Evolutionary conservation across 1,140 invertebrate genomes (phyloP), one percentile per base, ranked within the genome.

Genomic region (Drosophila nigromelanica): DNA sequence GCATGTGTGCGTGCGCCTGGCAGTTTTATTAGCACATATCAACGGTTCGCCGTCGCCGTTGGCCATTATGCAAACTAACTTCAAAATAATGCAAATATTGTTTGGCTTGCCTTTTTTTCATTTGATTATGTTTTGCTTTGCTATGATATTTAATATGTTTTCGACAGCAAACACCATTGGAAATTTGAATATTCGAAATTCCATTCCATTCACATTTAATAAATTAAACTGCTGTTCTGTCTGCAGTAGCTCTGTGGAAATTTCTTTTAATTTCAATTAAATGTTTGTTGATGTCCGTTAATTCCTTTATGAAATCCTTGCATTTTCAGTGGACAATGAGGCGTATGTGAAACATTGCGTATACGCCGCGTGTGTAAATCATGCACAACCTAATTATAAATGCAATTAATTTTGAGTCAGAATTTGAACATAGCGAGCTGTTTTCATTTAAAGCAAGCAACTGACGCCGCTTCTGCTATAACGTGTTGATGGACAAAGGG

Each of bases 21-120:
- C 72, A 76, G 43, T 66, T 67, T 72, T 80, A 74, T 81, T 69
- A 70, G 55, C 73, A 68, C 43, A 78, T 81, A 82, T 78, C 52
- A 75, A 82, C 78, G 70, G 70, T 72, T 52, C 33, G 48, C 24
- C 60, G 10, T 18, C 33, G 27, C 47, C 14, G 35, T 18, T 40
- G 21, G 18, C 56, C 58, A 78, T 78, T 81, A 77, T 81, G 78
- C 64, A 69, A 80, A 69, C 59, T 56, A 61, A 76, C 58, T 80
- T 59, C 14, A 52, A 63, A 78, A 43, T 43, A 56, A 72, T 47
- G 40, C 51, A 43, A 72, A 81, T 61, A 66, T 48, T 50, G 33
- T 35, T 33, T 55, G 48, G 69, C 55, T 73, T 67, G 27, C 39
- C 33, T 52, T 72, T 62, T 27, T 64, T 77, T 52, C 48, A 58